Evolutionary conservation across 92 coral and sea anemone genomes (phyloP), one percentile per base, ranked within the genome.

Genomic region (Phenganax subtilis): DNA sequence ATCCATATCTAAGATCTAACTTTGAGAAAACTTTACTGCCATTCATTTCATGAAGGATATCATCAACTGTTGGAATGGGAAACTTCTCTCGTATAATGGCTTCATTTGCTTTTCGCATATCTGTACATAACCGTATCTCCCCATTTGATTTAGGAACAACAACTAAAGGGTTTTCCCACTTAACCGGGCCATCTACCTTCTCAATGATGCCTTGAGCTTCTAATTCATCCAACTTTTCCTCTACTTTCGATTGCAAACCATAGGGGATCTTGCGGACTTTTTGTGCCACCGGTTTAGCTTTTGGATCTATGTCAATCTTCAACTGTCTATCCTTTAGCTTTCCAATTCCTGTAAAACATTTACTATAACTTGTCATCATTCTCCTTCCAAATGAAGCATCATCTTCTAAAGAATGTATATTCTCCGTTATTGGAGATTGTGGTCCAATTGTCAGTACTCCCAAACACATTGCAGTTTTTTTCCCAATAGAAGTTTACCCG

Each of bases 21-120:
- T 84, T 84, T 54, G 75, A 62, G 84, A 84, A 84, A 20, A 84
- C 84, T 1, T 82, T 76, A 12, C 72, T 57, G 6, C 84, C 87
- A 47, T 77, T 84, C 20, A 84, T 55, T 56, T 76, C 84, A 54
- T 84, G 65, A 3, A 84, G 75, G 62, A 81, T 75, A 54, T 86
- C 85, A 10, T 86, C 86, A n/a, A 86, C 74, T 12, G 85, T 75
- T 10, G 88, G 88, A 17, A 86, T 86, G 29, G 82, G 87, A 8
- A 82, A 80, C 62, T 72, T 77, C 65, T 87, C 84, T 25, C 53
- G 8, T 44, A 20, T 62, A 51, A 84, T 76, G 54, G 82, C 82
- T 75, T 27, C 53, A 57, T 84, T 84, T 7, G 84, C 87, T 65
- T 31, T 84, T 57, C 83, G 57, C 87, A 84, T 76, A 60, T 84